Conservation (phyloP, 2,113 vertebrate species). For the Chaetops frenatus region DNA sequence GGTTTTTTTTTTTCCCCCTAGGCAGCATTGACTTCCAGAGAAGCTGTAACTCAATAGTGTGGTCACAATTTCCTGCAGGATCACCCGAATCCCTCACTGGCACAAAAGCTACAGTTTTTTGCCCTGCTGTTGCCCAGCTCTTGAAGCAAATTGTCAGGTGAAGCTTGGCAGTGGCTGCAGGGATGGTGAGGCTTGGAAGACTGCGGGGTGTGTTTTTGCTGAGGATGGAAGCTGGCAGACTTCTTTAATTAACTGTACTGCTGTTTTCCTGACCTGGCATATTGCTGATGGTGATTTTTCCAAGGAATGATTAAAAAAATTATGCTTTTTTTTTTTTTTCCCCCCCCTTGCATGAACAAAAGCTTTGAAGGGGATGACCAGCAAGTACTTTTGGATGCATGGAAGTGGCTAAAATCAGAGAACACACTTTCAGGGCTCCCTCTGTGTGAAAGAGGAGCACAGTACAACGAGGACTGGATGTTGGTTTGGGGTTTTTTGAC, state of each 20-base stretch:
- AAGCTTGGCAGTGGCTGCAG: background rate
- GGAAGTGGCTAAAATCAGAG: background rate
- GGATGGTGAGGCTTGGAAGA: background rate
- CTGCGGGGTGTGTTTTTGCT: background rate
- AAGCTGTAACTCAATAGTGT: accelerated
- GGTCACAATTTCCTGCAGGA: background rate
- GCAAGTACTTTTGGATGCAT: background rate
- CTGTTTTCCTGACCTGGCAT: background rate
- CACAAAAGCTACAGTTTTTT: background rate
- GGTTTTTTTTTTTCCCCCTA: no score
- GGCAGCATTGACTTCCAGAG: background rate
- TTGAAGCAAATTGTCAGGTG: background rate
- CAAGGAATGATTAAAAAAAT: background rate
- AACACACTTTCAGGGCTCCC: background rate
- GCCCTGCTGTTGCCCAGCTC: background rate
- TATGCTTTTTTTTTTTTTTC: no score
- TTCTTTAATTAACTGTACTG: background rate
- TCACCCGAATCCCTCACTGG: background rate
- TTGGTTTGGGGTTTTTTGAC: background rate
- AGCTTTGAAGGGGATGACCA: background rate
- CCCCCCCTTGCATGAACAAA: background rate
- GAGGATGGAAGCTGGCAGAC: background rate
- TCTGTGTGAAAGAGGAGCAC: background rate
- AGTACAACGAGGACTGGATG: background rate
- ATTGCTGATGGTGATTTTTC: background rate